Evolutionary conservation across 2,113 vertebrate genomes (phyloP).

Genomic region (Anarhynchus alexandrinus): DNA sequence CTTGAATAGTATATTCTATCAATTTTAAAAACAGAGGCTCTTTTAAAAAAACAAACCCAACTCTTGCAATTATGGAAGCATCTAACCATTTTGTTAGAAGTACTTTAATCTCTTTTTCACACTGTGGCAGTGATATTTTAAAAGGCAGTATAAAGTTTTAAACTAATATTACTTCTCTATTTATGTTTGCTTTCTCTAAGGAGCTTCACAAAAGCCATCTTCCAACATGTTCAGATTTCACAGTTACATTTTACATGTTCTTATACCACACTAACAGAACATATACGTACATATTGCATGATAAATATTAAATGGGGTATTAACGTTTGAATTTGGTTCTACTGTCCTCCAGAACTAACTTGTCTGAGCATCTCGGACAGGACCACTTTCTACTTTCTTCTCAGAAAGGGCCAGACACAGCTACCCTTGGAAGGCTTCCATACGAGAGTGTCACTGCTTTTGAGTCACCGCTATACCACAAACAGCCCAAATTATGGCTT

Average conservation of each 20-base stretch:
- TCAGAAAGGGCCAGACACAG: background rate
- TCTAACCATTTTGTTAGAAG: background rate
- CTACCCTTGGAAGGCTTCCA: background rate
- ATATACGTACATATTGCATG: background rate
- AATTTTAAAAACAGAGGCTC: background rate
- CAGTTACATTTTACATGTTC: background rate
- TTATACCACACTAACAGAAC: background rate
- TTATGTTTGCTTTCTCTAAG: background rate
- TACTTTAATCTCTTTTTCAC: background rate
- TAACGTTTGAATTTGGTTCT: background rate
- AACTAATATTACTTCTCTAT: background rate
- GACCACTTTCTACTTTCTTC: background rate
- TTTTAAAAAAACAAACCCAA: background rate
- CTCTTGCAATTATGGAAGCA: background rate
- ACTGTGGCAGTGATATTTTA: background rate
- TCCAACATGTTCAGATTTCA: background rate
- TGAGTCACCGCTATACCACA: background rate
- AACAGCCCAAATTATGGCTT: background rate
- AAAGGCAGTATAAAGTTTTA: background rate
- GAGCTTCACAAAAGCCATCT: background rate
- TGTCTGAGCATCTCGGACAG: background rate
- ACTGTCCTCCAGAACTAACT: background rate
- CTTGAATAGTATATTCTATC: background rate
- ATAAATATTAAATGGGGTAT: background rate
- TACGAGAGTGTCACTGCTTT: accelerated